Conservation (phyloP, 2,797 vertebrate species). For the Eospalax fontanierii region DNA sequence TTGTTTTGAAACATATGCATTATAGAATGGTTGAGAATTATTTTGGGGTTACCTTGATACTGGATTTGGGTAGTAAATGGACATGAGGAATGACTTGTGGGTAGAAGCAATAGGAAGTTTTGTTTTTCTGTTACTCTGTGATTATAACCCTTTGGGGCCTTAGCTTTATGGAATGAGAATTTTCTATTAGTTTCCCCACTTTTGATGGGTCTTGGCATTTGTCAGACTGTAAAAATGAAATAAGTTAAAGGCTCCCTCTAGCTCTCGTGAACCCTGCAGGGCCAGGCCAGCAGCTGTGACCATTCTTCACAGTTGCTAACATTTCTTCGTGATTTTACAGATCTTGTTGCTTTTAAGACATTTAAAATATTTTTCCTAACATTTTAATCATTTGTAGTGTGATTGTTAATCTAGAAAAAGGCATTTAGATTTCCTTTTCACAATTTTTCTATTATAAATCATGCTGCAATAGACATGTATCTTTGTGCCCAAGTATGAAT, state of each 20-base stretch:
- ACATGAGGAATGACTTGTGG: neutral
- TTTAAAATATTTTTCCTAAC: neutral
- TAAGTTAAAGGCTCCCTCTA: neutral
- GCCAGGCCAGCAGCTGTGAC: neutral
- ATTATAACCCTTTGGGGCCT: neutral
- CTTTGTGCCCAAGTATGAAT: neutral
- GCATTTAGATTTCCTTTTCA: neutral
- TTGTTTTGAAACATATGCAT: neutral
- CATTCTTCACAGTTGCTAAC: neutral
- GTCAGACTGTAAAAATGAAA: neutral
- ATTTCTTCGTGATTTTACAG: slow-evolving; percentile 52
- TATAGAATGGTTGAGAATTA: neutral
- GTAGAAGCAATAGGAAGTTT: neutral
- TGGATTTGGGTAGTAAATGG: slow-evolving; percentile 42
- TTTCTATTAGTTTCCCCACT: slow-evolving; percentile 1
- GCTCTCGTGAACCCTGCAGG: neutral
- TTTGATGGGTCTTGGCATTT: slow-evolving; percentile 28
- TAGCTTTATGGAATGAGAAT: slow-evolving; percentile 20
- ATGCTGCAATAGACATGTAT: neutral
- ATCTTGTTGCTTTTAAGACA: slow-evolving; percentile 18
- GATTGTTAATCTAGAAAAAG: neutral
- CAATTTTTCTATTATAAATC: slow-evolving; percentile 25
- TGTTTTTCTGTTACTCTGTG: neutral
- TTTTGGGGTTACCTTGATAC: neutral
- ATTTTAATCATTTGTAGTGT: slow-evolving; percentile 33